phyloP scores from a whole-genome alignment of 2,888 invertebrate species.

The Drosophila histrio region DNA sequence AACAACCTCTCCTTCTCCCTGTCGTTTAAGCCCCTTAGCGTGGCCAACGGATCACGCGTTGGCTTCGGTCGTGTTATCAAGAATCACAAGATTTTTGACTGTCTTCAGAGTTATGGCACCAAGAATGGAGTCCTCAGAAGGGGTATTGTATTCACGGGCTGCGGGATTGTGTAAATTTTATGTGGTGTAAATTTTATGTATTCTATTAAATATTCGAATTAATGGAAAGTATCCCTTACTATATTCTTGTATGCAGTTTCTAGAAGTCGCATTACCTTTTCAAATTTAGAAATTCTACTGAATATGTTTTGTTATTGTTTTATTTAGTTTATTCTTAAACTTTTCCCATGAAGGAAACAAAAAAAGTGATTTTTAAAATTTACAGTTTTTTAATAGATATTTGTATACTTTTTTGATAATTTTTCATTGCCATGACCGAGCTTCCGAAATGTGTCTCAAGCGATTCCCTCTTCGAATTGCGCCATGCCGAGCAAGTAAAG shows the following conservation, averaged over 20 bases:
- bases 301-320: background rate
- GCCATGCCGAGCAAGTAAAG: background rate
- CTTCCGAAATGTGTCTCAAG: constrained; percentile 1
- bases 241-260: too few species aligned
- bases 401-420: background rate
- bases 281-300: too few species aligned
- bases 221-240: too few species aligned
- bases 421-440: background rate
- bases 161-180: constrained; percentile 62
- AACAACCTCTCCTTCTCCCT: constrained; percentile 61
- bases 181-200: constrained; percentile 10
- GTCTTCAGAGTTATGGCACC: constrained; percentile 73
- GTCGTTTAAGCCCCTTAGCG: constrained; percentile 72
- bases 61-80: constrained; percentile 76
- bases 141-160: constrained; percentile 57
- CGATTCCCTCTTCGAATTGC: background rate
- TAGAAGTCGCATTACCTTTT: background rate
- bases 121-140: constrained; percentile 78
- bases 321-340: background rate
- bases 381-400: background rate
- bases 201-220: background rate
- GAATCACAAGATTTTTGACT: constrained; percentile 65
- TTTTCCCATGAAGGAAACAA: background rate
- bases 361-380: background rate
- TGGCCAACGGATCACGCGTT: constrained; percentile 69